These are phyloP conservation scores for Cheilosia urbana DNA, from an alignment of 2,888 invertebrate species.

Conservation along the genomic window DNA sequence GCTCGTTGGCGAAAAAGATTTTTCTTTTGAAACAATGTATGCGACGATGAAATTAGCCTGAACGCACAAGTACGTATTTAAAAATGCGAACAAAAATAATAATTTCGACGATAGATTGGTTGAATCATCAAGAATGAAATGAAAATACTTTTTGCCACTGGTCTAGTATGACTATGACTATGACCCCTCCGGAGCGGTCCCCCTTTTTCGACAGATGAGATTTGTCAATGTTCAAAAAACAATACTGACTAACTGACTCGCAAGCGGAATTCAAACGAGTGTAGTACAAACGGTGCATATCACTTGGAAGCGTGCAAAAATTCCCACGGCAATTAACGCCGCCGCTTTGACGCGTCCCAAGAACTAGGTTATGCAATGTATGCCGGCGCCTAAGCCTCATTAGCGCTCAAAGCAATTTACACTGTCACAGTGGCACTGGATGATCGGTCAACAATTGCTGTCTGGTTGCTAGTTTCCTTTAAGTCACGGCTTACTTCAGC, in stretches of 20 bases:
- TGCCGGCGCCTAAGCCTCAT: conserved; percentile 53
- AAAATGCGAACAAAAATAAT: background rate
- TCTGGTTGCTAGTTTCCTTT: conserved; percentile 11
- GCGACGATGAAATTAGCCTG: background rate
- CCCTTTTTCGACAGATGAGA: background rate
- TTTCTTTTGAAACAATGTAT: conserved; percentile 16
- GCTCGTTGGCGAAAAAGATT: conserved; percentile 8
- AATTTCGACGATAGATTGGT: background rate
- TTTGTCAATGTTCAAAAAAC: background rate
- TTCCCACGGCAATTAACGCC: conserved; percentile 68
- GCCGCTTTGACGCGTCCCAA: conserved; percentile 10
- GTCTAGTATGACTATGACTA: background rate
- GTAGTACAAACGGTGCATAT: background rate
- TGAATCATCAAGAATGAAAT: conserved; percentile 25
- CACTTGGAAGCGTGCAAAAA: conserved; percentile 5
- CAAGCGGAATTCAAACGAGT: background rate
- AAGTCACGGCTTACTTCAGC: conserved; percentile 33
- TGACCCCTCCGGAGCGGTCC: background rate
- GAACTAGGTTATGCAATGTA: conserved; percentile 62
- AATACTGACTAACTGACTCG: background rate
- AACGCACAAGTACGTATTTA: conserved; percentile 2
- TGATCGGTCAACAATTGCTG: conserved; percentile 55
- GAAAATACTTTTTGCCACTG: conserved; percentile 11
- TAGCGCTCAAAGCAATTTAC: conserved; percentile 35
- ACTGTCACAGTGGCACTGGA: conserved; percentile 3